These are phyloP conservation scores for Vulpes vulpes DNA, from an alignment of 2,113 vertebrate species.

Conservation along the genomic window DNA sequence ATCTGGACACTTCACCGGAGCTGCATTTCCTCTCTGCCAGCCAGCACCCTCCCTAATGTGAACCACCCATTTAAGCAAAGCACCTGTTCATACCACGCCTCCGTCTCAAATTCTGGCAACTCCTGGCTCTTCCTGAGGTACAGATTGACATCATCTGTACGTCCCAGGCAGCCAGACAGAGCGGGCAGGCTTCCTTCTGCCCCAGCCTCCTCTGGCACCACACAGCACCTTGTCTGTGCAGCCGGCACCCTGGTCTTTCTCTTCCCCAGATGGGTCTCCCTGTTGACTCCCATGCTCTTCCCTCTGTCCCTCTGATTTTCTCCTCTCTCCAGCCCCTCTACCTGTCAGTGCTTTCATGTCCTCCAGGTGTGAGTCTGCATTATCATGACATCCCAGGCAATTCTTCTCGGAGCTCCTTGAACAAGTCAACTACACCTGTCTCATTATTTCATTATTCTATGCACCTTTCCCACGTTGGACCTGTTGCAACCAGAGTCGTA, in stretches of 20 bases:
- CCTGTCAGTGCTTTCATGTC: not conserved
- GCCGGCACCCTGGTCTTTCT: accelerated
- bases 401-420: no score
- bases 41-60: accelerated
- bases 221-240: accelerated
- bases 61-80: not conserved
- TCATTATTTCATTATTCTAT: accelerated
- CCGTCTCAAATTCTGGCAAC: no score
- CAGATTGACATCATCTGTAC: accelerated
- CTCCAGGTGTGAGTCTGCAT: no score
- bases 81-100: accelerated
- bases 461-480: accelerated
- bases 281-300: accelerated
- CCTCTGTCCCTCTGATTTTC: not conserved
- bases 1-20: not conserved
- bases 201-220: accelerated
- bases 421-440: not conserved
- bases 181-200: not conserved
- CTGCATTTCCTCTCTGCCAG: not conserved
- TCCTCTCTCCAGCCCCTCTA: not conserved
- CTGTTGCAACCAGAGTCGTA: not conserved
- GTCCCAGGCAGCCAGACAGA: accelerated
- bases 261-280: accelerated
- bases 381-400: not conserved
- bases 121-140: not conserved